phyloP scores from a whole-genome alignment of 2,888 invertebrate genomes.

The Petrophora chlorosata region DNA sequence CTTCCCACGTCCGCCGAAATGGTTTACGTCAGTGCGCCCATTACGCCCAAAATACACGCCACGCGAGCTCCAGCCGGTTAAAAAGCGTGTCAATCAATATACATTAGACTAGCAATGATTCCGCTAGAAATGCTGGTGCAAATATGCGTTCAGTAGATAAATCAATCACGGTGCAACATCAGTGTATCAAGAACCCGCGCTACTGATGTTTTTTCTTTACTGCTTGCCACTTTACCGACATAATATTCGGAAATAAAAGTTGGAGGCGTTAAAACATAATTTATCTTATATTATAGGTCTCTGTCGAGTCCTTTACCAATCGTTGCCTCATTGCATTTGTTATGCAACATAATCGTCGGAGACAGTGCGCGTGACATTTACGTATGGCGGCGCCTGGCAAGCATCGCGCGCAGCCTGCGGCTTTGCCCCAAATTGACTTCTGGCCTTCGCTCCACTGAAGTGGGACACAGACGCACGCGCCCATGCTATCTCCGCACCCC shows the following conservation, averaged over 20 bases:
- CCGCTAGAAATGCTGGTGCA: constrained; percentile 48
- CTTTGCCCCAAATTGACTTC: constrained; percentile 69
- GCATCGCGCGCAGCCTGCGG: constrained; percentile 58
- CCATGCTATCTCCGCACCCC: constrained; percentile 44
- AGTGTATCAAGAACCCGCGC: constrained; percentile 24
- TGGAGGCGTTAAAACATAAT: constrained; percentile 4
- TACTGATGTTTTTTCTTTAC: constrained; percentile 25
- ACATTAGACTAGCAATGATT: constrained; percentile 58
- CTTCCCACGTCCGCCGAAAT: constrained; percentile 68
- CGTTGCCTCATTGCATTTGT: constrained; percentile 38
- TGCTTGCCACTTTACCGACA: constrained; percentile 8
- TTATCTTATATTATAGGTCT: constrained; percentile 26
- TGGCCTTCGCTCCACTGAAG: constrained; percentile 65
- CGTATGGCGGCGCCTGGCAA: constrained; percentile 48
- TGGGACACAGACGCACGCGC: constrained; percentile 57
- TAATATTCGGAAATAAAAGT: constrained; percentile 7
- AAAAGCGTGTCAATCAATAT: constrained; percentile 78
- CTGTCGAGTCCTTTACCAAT: constrained; percentile 38
- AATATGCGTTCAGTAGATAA: constrained; percentile 39
- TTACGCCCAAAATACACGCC: constrained; percentile 71
- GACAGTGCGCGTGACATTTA: constrained; percentile 72
- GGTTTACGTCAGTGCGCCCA: constrained; percentile 76
- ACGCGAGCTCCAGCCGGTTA: constrained; percentile 60
- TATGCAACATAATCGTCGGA: constrained; percentile 58
- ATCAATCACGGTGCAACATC: constrained; percentile 39